Conservation (phyloP, 2,888 invertebrate species). For the Autographa pulchrina region DNA sequence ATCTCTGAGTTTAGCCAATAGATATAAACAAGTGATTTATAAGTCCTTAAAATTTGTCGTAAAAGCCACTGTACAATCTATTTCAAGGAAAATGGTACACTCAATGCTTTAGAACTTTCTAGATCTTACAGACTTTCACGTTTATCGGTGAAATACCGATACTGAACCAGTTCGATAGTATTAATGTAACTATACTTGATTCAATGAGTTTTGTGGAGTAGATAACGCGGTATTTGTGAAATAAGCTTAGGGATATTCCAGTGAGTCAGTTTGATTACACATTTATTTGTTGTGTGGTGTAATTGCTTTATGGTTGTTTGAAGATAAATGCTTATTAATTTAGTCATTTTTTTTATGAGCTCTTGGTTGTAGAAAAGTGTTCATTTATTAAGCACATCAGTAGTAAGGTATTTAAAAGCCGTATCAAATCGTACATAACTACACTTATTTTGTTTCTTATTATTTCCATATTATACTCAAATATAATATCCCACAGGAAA, state of each 20-base stretch:
- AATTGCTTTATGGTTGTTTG: neutral
- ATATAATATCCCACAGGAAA: too few relatives aligned
- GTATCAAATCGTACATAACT: too few relatives aligned
- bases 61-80: neutral
- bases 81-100: neutral
- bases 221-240: neutral
- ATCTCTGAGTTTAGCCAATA: neutral
- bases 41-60: constrained; percentile 3
- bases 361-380: too few relatives aligned
- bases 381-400: too few relatives aligned
- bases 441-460: too few relatives aligned
- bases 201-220: neutral
- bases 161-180: neutral
- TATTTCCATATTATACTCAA: too few relatives aligned
- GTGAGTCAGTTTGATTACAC: too few relatives aligned
- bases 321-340: neutral
- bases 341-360: too few relatives aligned
- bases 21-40: neutral
- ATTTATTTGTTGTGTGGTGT: too few relatives aligned
- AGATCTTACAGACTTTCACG: constrained; percentile 16
- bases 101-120: constrained; percentile 23
- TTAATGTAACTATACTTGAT: neutral
- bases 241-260: neutral
- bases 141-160: constrained; percentile 13
- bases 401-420: too few relatives aligned